Percentiles rank a stretch among this genome's conserved stretches.
Evolutionary conservation across 2,113 vertebrate species (phyloP).

Genomic region (Pavo muticus): DNA sequence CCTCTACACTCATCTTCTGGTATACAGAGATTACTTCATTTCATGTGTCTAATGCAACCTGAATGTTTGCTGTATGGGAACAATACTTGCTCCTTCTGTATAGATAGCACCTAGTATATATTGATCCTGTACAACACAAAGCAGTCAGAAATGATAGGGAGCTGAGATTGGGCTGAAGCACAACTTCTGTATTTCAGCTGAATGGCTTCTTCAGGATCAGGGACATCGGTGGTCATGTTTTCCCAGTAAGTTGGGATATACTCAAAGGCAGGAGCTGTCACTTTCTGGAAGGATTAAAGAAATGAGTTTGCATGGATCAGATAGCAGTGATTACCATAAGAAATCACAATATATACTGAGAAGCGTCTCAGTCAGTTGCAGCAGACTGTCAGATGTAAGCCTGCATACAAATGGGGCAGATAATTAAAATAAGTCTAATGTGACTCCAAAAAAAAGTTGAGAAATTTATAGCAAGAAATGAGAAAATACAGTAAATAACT

Average conservation of each 20-base stretch:
- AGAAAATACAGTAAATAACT: background rate
- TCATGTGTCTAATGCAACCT: background rate
- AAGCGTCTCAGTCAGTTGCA: background rate
- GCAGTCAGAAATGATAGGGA: background rate
- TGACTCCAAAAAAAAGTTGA: background rate
- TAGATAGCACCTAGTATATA: background rate
- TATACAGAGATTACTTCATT: background rate
- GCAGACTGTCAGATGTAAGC: background rate
- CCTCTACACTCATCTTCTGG: background rate
- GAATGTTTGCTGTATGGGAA: background rate
- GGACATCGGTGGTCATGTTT: background rate
- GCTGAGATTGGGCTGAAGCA: background rate
- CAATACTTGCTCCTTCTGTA: background rate
- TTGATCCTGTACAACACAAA: background rate
- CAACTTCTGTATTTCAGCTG: background rate
- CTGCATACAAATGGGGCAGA: background rate
- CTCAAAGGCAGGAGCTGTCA: background rate
- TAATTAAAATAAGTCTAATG: background rate
- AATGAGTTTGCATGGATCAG: background rate
- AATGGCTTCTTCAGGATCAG: background rate
- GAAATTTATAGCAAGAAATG: background rate
- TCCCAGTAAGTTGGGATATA: rapidly evolving
- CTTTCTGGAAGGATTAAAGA: background rate
- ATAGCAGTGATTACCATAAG: background rate
- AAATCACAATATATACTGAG: background rate